A percentile compares a stretch with the other conserved stretches of the same genome.
These are phyloP conservation scores for Athalia rosae DNA, from an alignment of 2,888 invertebrate species.

Conservation along the genomic window DNA sequence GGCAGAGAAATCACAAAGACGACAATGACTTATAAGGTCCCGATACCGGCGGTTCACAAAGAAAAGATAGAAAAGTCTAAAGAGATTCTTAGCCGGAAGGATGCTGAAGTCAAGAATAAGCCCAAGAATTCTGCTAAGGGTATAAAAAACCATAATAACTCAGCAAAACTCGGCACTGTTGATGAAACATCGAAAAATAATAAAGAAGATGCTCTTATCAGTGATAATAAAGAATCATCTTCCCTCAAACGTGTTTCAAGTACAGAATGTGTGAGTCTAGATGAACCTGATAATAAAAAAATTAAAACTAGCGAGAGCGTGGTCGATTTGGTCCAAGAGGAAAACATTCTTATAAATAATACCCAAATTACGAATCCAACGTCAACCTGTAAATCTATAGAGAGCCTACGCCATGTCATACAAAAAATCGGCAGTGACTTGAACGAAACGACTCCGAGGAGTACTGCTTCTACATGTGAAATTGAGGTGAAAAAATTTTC, in stretches of 20 bases:
- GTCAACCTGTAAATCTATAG: constrained; percentile 67
- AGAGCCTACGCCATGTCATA: constrained; percentile 63
- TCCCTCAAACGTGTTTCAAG: constrained; percentile 25
- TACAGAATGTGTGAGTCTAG: not conserved
- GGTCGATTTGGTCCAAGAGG: constrained; percentile 43
- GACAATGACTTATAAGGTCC: constrained; percentile 71
- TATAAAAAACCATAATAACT: constrained; percentile 32
- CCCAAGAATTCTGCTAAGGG: constrained; percentile 2
- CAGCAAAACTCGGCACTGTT: constrained; percentile 25
- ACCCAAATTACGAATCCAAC: constrained; percentile 22
- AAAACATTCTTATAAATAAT: constrained; percentile 38
- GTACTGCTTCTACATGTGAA: not conserved
- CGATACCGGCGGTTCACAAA: constrained; percentile 70
- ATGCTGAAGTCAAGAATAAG: constrained; percentile 55
- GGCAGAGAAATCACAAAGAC: constrained; percentile 69
- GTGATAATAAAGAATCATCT: constrained; percentile 45
- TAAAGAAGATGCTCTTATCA: constrained; percentile 38
- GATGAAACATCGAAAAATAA: constrained; percentile 21
- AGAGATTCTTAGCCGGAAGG: constrained; percentile 55
- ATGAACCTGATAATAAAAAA: constrained; percentile 51
- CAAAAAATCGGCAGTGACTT: constrained; percentile 62
- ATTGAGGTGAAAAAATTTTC: constrained; percentile 15
- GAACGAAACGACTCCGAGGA: not conserved
- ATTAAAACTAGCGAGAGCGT: no score
- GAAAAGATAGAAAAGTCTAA: constrained; percentile 62